phyloP scores from a whole-genome alignment of 2,888 invertebrate species.

The Cinara cedri region DNA sequence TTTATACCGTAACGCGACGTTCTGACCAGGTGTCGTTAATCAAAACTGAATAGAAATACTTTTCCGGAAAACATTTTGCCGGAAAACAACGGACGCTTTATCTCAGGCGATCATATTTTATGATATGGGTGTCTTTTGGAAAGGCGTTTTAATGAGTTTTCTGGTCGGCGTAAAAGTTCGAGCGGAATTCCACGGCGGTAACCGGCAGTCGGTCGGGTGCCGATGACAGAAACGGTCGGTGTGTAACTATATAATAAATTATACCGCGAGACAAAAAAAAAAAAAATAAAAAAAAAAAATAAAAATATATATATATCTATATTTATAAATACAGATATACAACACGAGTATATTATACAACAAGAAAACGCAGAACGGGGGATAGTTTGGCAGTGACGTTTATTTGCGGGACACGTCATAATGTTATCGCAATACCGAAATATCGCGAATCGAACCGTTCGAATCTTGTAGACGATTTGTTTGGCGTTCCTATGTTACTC shows the following conservation, averaged over 20 bases:
- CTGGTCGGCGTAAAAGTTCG: constrained; percentile 40
- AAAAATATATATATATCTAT: background rate
- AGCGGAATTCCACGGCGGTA: constrained; percentile 44
- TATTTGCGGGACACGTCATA: constrained; percentile 40
- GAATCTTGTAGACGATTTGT: background rate
- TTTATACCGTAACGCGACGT: background rate
- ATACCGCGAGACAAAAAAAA: background rate
- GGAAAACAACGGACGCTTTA: constrained; percentile 22
- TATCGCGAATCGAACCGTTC: constrained; percentile 46
- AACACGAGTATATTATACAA: too few species aligned
- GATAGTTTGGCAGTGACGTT: constrained; percentile 34
- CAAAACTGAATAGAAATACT: constrained; percentile 47
- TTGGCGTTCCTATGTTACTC: background rate
- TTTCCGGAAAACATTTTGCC: constrained; percentile 22
- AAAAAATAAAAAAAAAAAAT: constrained; percentile 11
- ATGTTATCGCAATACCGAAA: constrained; percentile 40
- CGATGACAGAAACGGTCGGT: constrained; percentile 55
- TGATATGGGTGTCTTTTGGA: constrained; percentile 48
- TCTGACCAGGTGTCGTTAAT: constrained; percentile 43
- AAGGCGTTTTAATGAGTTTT: constrained; percentile 56
- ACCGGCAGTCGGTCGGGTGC: constrained; percentile 46
- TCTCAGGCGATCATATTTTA: constrained; percentile 50
- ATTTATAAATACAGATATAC: constrained; percentile 8
- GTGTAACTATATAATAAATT: constrained; percentile 52
- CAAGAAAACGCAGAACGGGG: constrained; percentile 39